Evolutionary conservation across 2,113 vertebrate species (phyloP).

Genomic region (Galemys pyrenaicus): DNA sequence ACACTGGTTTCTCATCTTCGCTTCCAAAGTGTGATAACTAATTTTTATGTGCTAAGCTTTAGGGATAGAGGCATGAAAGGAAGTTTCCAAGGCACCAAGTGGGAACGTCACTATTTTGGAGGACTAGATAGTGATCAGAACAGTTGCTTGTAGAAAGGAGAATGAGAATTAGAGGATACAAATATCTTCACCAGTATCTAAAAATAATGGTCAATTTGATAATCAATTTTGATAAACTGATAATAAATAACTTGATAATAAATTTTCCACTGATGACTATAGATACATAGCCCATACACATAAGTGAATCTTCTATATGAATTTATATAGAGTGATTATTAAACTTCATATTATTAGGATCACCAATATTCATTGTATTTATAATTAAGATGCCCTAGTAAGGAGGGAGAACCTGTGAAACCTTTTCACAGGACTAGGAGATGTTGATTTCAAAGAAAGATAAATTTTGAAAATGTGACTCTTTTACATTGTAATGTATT

Average conservation of each 20-base stretch:
- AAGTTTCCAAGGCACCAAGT: no score
- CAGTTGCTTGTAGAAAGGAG: not conserved
- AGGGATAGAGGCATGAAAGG: not conserved
- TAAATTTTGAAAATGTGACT: not conserved
- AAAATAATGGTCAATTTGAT: not conserved
- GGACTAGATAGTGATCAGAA: not conserved
- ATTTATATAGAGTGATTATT: conserved; percentile 20
- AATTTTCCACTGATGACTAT: not conserved
- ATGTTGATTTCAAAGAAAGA: not conserved
- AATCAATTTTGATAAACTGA: not conserved
- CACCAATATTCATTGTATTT: conserved; percentile 13
- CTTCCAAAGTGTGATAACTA: not conserved
- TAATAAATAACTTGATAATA: not conserved
- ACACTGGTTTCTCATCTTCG: not conserved
- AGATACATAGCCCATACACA: not conserved
- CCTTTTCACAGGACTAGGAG: not conserved
- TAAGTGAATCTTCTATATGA: not conserved
- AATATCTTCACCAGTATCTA: not conserved
- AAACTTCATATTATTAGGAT: not conserved
- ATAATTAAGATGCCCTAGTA: conserved; percentile 16
- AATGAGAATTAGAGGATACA: not conserved
- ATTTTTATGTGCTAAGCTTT: conserved; percentile 29
- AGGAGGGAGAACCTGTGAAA: not conserved
- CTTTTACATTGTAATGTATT: not conserved
- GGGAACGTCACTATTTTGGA: not conserved